Percentiles rank a stretch among this genome's conserved stretches.
phyloP scores from a whole-genome alignment of 92 coral and sea anemone genomes.

The Siderastrea radians region DNA sequence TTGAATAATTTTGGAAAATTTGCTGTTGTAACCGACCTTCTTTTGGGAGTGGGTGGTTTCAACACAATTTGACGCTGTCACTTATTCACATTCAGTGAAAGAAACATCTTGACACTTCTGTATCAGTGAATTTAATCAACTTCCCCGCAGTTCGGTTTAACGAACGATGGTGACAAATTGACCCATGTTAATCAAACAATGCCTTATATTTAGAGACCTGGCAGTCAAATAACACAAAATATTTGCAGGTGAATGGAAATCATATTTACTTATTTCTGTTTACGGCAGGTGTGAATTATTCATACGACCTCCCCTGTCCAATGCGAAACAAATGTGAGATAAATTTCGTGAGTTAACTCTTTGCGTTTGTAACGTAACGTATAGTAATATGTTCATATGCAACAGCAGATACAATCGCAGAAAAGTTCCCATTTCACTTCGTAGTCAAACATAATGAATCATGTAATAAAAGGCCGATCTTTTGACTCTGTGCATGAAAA shows the following conservation, averaged over 20 bases:
- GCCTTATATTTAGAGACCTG: background rate
- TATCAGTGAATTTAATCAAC: background rate
- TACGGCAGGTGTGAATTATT: background rate
- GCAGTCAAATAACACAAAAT: background rate
- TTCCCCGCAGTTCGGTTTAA: background rate
- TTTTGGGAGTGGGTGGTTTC: too few relatives aligned
- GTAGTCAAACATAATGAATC: background rate
- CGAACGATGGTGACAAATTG: background rate
- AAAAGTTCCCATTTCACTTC: background rate
- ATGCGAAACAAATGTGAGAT: background rate
- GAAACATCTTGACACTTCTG: background rate
- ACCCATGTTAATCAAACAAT: background rate
- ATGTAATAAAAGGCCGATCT: background rate
- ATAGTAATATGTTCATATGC: background rate
- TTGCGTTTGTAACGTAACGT: background rate
- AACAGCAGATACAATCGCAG: background rate
- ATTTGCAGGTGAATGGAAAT: background rate
- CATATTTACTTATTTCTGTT: too few relatives aligned
- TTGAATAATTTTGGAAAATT: too few relatives aligned
- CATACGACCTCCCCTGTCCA: background rate
- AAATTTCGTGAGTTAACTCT: slow-evolving; percentile 3
- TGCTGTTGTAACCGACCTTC: too few relatives aligned
- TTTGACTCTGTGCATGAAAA: too few relatives aligned
- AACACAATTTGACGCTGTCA: background rate
- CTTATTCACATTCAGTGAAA: background rate